Conservation (phyloP, 2,113 vertebrate genomes). For the Crotalus viridis region DNA sequence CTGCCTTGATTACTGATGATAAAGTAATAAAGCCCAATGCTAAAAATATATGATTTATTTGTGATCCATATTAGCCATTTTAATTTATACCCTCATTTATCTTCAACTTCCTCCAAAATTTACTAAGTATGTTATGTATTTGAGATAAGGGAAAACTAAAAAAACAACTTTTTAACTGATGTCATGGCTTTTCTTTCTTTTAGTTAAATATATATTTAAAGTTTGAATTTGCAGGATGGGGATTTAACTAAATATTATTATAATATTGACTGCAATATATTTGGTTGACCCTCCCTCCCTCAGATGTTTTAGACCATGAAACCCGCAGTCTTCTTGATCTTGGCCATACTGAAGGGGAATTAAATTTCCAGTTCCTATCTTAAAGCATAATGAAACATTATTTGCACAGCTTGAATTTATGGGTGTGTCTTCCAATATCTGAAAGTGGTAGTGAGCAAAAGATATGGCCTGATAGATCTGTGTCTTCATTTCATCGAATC, state of each 20-base stretch:
- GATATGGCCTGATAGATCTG: background rate
- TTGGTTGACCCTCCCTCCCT: background rate
- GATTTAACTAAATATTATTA: background rate
- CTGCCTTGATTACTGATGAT: constrained; percentile 22
- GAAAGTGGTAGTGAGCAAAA: background rate
- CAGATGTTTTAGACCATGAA: background rate
- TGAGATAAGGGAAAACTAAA: constrained; percentile 8
- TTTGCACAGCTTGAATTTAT: background rate
- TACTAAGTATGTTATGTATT: constrained; percentile 22
- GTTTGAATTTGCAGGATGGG: background rate
- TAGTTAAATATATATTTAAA: background rate
- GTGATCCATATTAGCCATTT: constrained; percentile 39
- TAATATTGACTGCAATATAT: background rate
- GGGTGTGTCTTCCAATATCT: background rate
- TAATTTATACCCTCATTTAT: constrained; percentile 31
- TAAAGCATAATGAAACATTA: background rate
- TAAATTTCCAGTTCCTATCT: background rate
- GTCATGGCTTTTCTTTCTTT: background rate
- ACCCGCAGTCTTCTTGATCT: background rate
- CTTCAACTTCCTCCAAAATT: constrained; percentile 45
- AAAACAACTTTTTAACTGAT: background rate
- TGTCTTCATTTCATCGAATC: background rate
- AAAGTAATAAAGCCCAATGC: background rate
- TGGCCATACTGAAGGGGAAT: background rate
- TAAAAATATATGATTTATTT: constrained; percentile 9